A percentile compares a stretch with the other conserved stretches of the same genome.
phyloP scores from a whole-genome alignment of 2,888 invertebrate species.

The Drosophila multiciliata region DNA sequence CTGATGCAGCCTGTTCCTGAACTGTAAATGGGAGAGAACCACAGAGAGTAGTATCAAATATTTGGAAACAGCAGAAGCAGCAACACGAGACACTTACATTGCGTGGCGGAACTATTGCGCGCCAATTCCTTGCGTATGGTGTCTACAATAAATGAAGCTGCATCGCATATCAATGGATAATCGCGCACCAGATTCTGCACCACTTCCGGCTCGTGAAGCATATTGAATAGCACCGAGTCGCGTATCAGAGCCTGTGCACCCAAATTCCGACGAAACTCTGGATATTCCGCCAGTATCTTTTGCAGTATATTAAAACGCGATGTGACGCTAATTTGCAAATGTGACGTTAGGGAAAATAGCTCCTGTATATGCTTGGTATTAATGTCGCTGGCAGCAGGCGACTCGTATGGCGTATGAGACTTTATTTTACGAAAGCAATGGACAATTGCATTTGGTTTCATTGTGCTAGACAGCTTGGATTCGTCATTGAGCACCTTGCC shows the following conservation, averaged over 20 bases:
- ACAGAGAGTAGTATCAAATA: not conserved
- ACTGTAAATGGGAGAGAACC: constrained; percentile 48
- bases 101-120: constrained; percentile 75
- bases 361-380: constrained; percentile 72
- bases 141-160: constrained; percentile 86
- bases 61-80: not conserved
- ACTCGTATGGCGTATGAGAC: constrained; percentile 69
- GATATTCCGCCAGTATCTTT: constrained; percentile 89
- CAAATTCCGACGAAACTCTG: constrained; percentile 89
- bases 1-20: constrained; percentile 83
- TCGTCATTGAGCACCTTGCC: constrained; percentile 88
- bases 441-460: constrained; percentile 87
- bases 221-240: constrained; percentile 89
- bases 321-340: constrained; percentile 84
- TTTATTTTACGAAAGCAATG: constrained; percentile 86
- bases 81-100: constrained; percentile 51
- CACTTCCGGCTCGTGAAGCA: constrained; percentile 88
- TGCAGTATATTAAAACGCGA: constrained; percentile 86
- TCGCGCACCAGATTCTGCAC: constrained; percentile 88
- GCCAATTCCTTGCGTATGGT: constrained; percentile 84
- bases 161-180: constrained; percentile 89
- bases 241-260: constrained; percentile 90
- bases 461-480: constrained; percentile 85
- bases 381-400: constrained; percentile 62
- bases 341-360: constrained; percentile 82